Percentiles rank a stretch among this genome's conserved stretches.
phyloP scores from a whole-genome alignment of 2,797 vertebrate genomes.

The Lepilemur septentrionalis region DNA sequence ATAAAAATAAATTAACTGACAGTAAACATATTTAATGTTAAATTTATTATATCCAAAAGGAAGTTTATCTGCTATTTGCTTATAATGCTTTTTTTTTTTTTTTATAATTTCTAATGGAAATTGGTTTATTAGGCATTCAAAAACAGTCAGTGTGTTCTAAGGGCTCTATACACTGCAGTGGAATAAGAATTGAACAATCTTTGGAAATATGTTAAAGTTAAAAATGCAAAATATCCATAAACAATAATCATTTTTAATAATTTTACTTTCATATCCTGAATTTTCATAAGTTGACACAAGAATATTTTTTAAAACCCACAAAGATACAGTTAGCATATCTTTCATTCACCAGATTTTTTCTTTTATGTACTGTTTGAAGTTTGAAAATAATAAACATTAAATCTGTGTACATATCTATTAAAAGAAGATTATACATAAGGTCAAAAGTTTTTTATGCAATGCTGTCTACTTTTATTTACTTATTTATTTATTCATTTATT shows the following conservation, averaged over 20 bases:
- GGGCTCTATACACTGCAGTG: not conserved
- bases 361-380: not conserved
- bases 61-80: not conserved
- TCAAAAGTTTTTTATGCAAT: not conserved
- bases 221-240: not conserved
- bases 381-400: conserved; percentile 21
- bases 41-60: not conserved
- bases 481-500: not conserved
- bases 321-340: not conserved
- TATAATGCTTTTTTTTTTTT: conserved; percentile 6
- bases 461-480: not conserved
- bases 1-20: not conserved
- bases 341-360: not conserved
- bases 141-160: not conserved
- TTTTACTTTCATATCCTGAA: not conserved
- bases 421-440: not conserved
- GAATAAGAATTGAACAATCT: not conserved
- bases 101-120: not conserved
- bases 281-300: not conserved
- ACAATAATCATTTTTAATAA: not conserved
- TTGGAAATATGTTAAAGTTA: not conserved
- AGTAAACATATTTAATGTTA: not conserved
- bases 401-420: not conserved
- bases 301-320: not conserved
- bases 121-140: not conserved